Conservation (phyloP, 2,888 invertebrate species). For the Aporophyla lueneburgensis region DNA sequence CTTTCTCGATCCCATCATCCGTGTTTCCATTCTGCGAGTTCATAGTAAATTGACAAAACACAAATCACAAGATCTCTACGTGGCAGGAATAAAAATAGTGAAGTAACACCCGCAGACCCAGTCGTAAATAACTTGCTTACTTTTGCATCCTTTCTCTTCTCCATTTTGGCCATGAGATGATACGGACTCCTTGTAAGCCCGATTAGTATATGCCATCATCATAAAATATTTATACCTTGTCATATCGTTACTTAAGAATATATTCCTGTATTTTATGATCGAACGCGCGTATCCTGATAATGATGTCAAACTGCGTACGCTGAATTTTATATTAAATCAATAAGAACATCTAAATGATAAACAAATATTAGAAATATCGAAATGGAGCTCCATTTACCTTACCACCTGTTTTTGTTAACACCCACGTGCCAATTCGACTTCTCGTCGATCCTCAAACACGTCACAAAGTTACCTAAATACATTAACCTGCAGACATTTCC, state of each 20-base stretch:
- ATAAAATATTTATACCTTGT: conserved; percentile 59
- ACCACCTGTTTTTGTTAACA: not conserved
- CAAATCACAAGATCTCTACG: conserved; percentile 49
- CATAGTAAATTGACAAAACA: conserved; percentile 52
- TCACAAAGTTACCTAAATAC: conserved; percentile 32
- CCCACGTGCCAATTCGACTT: conserved; percentile 25
- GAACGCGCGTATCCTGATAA: conserved; percentile 30
- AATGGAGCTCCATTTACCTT: not conserved
- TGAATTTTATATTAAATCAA: conserved; percentile 42
- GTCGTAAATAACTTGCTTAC: conserved; percentile 59
- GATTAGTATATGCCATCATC: conserved; percentile 53
- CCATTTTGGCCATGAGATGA: conserved; percentile 19
- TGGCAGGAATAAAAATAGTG: conserved; percentile 56
- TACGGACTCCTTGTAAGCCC: conserved; percentile 11
- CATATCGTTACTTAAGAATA: conserved; percentile 36
- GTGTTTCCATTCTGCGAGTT: conserved; percentile 33
- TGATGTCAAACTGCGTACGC: conserved; percentile 26
- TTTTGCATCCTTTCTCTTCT: conserved; percentile 46
- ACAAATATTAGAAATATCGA: conserved; percentile 4
- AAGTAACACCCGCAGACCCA: conserved; percentile 29
- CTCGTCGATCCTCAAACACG: conserved; percentile 22
- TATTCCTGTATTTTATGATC: conserved; percentile 42
- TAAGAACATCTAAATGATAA: conserved; percentile 20
- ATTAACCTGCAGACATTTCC: conserved; percentile 64
- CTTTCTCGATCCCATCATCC: conserved; percentile 21